Evolutionary conservation across 2,888 invertebrate genomes (phyloP), one percentile per base, ranked within the genome.

Genomic region (Agriopis marginaria): DNA sequence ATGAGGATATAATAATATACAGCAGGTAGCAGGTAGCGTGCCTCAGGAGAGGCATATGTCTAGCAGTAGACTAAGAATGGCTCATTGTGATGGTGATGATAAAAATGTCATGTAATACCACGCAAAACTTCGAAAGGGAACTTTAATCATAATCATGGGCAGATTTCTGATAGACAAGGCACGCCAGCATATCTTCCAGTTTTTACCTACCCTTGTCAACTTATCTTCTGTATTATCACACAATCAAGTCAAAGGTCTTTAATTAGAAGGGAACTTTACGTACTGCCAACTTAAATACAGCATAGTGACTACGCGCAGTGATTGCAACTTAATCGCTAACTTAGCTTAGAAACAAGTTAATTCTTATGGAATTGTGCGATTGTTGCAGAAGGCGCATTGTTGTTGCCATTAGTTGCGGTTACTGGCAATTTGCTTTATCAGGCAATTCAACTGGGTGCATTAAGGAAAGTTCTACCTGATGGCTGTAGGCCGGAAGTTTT

Each of bases 321-420:
- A 90, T 90, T 88, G 88, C 89, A 88, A 89, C 87, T 90, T 89
- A 89, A 91, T 90, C 88, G 86, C 86, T 76, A 88, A 90, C 88
- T 89, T 84, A 82, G 81, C 85, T 85, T 83, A 81, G 82, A 82
- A 77, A 82, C 83, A 84, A 86, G 83, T 87, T 85, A 84, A 85
- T 87, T 86, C 83, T 85, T 85, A 83, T 80, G 82, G 82, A 66
- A 84, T 82, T 81, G 81, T 79, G 70, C 75, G 68, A 81, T 84
- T 82, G 81, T 81, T 82, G 78, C 80, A 64, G 63, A 66, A 69
- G 60, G 65, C 54, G 55, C 62, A 59, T 63, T 63, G 60, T 63
- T 72, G 63, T 53, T 74, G 69, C 71, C 68, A 79, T 81, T 81
- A 81, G 82, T 78, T 71, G 74, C 68, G 71, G 73, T 76, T 51